These are phyloP conservation scores for Zootoca vivipara DNA, from an alignment of 2,113 vertebrate genomes.

Conservation along the genomic window DNA sequence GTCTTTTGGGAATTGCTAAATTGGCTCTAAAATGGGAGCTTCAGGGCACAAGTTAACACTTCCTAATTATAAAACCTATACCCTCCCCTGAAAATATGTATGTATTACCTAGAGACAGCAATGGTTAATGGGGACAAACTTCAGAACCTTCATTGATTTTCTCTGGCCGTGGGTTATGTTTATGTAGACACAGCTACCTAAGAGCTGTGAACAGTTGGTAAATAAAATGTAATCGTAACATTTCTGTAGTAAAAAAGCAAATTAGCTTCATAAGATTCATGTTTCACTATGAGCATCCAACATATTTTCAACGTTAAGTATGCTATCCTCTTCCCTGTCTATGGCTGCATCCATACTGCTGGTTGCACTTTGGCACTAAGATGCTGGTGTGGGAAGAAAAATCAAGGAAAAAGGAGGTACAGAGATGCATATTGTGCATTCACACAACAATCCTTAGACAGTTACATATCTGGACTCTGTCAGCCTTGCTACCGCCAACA, in stretches of 20 bases:
- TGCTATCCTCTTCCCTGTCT: background rate
- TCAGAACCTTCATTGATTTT: background rate
- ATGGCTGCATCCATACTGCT: background rate
- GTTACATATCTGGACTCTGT: background rate
- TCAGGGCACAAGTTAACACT: background rate
- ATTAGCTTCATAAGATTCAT: background rate
- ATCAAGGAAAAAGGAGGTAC: background rate
- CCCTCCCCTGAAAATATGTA: background rate
- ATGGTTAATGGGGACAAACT: background rate
- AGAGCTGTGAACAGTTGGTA: background rate
- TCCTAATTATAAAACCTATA: background rate
- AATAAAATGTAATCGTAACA: background rate
- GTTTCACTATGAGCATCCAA: background rate
- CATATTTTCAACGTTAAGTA: background rate
- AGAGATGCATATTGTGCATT: background rate
- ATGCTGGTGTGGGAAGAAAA: background rate
- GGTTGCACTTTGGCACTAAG: background rate
- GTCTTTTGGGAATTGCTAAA: background rate
- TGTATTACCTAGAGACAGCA: background rate
- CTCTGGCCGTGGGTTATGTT: background rate
- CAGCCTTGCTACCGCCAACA: background rate
- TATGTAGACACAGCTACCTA: background rate
- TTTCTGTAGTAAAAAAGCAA: background rate
- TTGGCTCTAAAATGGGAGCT: background rate
- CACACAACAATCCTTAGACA: background rate